phyloP scores from a whole-genome alignment of 2,888 invertebrate species.

The Agonopterix alstromeriana region DNA sequence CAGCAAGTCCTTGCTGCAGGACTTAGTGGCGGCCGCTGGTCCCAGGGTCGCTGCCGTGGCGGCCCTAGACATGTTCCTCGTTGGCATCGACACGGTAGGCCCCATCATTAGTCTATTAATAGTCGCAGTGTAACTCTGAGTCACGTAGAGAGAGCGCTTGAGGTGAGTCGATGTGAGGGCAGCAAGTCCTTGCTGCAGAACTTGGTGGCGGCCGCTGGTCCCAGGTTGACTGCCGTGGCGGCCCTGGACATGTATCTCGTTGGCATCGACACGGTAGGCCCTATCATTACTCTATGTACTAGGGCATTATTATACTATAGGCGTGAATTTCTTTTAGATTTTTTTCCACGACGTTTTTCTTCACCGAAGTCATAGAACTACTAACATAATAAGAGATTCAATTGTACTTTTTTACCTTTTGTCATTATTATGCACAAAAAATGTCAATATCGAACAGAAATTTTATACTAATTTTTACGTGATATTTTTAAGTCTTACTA shows the following conservation, averaged over 20 bases:
- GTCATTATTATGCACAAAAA: too few species aligned
- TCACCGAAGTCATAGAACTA: too few species aligned
- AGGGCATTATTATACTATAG: too few species aligned
- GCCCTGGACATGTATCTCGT: conserved; percentile 86
- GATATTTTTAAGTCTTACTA: too few species aligned
- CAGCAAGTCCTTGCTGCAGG: conserved; percentile 79
- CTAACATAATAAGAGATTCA: too few species aligned
- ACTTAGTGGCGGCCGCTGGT: conserved; percentile 77
- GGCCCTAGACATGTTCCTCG: conserved; percentile 84
- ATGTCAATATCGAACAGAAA: too few species aligned
- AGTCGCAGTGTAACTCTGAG: conserved; percentile 78
- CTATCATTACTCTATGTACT: too few species aligned
- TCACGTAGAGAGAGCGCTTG: conserved; percentile 77
- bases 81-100: conserved; percentile 86
- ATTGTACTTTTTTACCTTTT: too few species aligned
- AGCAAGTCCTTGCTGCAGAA: conserved; percentile 80
- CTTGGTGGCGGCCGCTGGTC: conserved; percentile 75
- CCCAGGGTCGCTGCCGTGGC: conserved; percentile 81
- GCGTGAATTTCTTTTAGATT: too few species aligned
- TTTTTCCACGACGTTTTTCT: too few species aligned
- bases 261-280: conserved; percentile 84
- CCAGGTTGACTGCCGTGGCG: conserved; percentile 81
- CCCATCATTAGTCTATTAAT: not conserved
- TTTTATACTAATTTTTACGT: too few species aligned
- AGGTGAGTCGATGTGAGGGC: conserved; percentile 38